Evolutionary conservation across 2,113 vertebrate genomes (phyloP), one percentile per base, ranked within the genome.

Genomic region (Cyprinodon variegatus): DNA sequence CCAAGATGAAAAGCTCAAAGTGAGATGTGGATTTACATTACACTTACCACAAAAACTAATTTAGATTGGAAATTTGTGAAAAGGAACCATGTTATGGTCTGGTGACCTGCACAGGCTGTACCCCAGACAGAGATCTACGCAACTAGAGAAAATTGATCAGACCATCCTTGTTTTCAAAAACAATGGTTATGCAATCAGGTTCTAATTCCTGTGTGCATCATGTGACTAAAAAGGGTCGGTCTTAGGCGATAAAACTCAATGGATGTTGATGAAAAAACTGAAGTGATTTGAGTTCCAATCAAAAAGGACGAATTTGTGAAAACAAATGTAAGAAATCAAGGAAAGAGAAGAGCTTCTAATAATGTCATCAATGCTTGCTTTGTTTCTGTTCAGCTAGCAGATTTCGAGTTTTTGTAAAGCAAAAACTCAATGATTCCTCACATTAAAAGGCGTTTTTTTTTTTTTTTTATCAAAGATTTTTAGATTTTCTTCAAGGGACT

Each of bases 1-100:
- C 79, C 65, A 61, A 37, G 57, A 61, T 14, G 57, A 80, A 78
- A 68, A 76, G 68, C 22, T 41, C 37, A 43, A 41, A 76, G 74
- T 46, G 41, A 57, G 64, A 71, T 80, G 77, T 77, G 69, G 65
- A 83, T 82, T 84, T 46, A 66, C 59, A 37, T 72, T 45, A 11
- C 53, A 45, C 53, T 74, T 62, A 66, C 48, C 43, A 68, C 39
- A 57, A 1, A 80, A 84, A 69, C 62, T 1, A 65, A 61, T 48
- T 8, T 38, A 37, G 36, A 41, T 37, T 63, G 57, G 65, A 70
- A 50, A 64, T 36, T 40, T 57, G 70, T 57, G 50, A 57, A 57
- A 57, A 57, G 3, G 2, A 57, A 57, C 15, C 50, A n/a, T 53
- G 50, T n/a, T 6, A 17, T 53, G 50, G 17, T 20, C 6, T 14